Evolutionary conservation across 2,888 invertebrate genomes (phyloP).

Genomic region (Stenolophus ochropezus): DNA sequence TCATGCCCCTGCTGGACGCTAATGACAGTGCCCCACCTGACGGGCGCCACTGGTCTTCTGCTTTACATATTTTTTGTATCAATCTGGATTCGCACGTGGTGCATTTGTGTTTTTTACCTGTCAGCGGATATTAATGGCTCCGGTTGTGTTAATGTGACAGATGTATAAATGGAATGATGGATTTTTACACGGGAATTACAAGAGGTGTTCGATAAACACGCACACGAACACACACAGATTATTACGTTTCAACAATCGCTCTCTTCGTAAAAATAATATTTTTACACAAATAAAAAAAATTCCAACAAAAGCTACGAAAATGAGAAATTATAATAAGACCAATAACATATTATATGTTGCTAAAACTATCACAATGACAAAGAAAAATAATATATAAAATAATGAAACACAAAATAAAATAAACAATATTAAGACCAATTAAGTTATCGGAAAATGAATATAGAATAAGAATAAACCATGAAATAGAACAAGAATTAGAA

Average conservation of each 20-base stretch:
- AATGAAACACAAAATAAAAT: too few relatives aligned
- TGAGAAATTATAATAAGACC: too few relatives aligned
- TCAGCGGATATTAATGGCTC: slow-evolving; percentile 16
- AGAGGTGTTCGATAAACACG: neutral
- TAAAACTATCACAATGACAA: too few relatives aligned
- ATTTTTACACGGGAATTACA: neutral
- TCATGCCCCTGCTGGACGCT: neutral
- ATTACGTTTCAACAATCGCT: too few relatives aligned
- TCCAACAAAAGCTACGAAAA: too few relatives aligned
- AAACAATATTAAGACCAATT: too few relatives aligned
- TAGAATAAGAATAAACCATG: too few relatives aligned
- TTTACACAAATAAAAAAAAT: neutral
- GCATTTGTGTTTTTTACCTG: slow-evolving; percentile 3
- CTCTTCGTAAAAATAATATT: too few relatives aligned
- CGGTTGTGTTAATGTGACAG: slow-evolving; percentile 11
- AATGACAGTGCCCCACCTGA: neutral
- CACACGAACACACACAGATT: neutral
- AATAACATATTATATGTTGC: too few relatives aligned
- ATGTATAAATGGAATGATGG: neutral
- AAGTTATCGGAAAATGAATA: too few relatives aligned
- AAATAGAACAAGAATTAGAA: too few relatives aligned
- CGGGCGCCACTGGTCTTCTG: slow-evolving; percentile 9
- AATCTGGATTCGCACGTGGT: neutral
- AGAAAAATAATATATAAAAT: too few relatives aligned
- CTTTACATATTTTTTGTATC: slow-evolving; percentile 41